These are phyloP conservation scores for Tholera decimalis DNA, from an alignment of 2,888 invertebrate species.

Conservation along the genomic window DNA sequence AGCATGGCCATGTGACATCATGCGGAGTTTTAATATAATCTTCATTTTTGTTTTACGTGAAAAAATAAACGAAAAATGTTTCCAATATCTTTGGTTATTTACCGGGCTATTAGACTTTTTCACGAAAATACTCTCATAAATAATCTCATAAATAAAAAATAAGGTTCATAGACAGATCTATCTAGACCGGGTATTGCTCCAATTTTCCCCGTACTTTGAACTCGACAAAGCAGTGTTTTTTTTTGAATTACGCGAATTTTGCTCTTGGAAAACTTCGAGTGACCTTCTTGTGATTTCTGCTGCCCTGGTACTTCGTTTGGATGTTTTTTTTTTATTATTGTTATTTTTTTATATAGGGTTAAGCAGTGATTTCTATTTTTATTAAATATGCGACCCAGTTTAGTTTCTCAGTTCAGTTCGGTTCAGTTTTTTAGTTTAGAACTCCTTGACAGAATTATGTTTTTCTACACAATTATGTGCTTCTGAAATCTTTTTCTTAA, in stretches of 20 bases:
- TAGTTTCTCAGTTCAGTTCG: not conserved
- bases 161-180: slow-evolving; percentile 14
- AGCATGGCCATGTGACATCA: no score
- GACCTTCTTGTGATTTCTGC: slow-evolving; percentile 14
- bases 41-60: not conserved
- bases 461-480: not conserved
- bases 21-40: no score
- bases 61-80: no score
- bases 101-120: no score
- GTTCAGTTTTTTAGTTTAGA: not conserved
- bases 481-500: not conserved
- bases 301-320: slow-evolving; percentile 22
- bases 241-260: slow-evolving; percentile 20
- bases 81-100: no score
- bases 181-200: slow-evolving; percentile 53
- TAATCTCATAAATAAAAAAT: no score
- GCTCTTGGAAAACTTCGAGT: not conserved
- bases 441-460: not conserved
- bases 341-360: not conserved
- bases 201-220: slow-evolving; percentile 63
- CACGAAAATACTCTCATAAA: no score
- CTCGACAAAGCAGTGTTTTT: slow-evolving; percentile 39
- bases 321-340: not conserved
- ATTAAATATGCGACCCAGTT: not conserved
- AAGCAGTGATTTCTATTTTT: not conserved